phyloP scores from a whole-genome alignment of 2,797 vertebrate genomes.

The Typhlichthys eigenmanni region DNA sequence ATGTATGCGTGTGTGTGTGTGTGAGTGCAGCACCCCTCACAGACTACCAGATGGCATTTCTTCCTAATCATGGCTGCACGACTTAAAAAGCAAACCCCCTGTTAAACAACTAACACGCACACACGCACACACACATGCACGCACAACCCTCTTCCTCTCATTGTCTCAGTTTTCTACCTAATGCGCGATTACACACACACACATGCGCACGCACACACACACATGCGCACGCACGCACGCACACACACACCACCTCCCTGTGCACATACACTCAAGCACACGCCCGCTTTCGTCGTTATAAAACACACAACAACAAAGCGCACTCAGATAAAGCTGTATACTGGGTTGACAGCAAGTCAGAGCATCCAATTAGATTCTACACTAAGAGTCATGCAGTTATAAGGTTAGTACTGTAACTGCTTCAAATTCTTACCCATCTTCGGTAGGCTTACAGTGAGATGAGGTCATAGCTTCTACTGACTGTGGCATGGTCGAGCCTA shows the following conservation, averaged over 20 bases:
- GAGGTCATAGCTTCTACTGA: background rate
- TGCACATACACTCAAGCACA: too few relatives aligned
- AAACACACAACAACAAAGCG: too few relatives aligned
- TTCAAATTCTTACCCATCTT: too few relatives aligned
- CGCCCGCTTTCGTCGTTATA: too few relatives aligned
- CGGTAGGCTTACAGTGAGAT: too few relatives aligned
- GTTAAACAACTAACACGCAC: conserved; percentile 18
- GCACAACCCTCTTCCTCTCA: background rate
- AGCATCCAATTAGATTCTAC: conserved; percentile 7
- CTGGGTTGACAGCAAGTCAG: background rate
- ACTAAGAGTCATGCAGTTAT: conserved; percentile 6
- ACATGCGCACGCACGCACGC: background rate
- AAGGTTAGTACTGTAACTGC: conserved; percentile 1
- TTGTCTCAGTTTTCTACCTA: background rate
- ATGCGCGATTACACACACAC: background rate
- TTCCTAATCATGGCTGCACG: conserved; percentile 55
- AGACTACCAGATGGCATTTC: conserved; percentile 60
- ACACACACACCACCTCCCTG: too few relatives aligned
- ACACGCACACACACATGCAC: background rate
- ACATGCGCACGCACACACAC: background rate
- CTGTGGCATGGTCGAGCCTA: background rate
- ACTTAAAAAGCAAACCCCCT: conserved; percentile 61
- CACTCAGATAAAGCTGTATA: background rate
- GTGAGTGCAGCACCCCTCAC: conserved; percentile 33
- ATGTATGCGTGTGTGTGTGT: conserved; percentile 13